These are phyloP conservation scores for Bergia sp. DNA, from an alignment of 92 coral and sea anemone genomes.

Conservation along the genomic window DNA sequence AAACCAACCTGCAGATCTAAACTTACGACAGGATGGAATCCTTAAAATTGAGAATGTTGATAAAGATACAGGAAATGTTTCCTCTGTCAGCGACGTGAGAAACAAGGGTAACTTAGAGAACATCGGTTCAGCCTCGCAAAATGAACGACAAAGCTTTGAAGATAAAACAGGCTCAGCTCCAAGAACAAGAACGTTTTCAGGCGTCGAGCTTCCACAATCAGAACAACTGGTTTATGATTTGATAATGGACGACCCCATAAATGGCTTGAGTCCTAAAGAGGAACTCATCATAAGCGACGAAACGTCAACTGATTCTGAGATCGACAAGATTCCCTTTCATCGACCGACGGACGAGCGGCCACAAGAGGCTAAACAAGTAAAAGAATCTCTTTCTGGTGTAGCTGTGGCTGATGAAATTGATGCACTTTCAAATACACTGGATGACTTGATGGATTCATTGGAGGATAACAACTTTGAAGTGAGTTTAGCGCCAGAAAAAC, in stretches of 20 bases:
- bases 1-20: not conserved
- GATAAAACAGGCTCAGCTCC: not conserved
- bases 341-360: not conserved
- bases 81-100: not conserved
- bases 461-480: not conserved
- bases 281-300: constrained; percentile 19
- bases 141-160: not conserved
- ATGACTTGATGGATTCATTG: constrained; percentile 32
- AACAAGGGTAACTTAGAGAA: not conserved
- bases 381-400: not conserved
- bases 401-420: constrained; percentile 9
- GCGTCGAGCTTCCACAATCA: constrained; percentile 2
- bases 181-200: not conserved
- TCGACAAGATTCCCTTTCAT: not conserved
- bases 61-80: not conserved
- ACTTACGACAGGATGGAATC: not conserved
- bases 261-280: constrained; percentile 1
- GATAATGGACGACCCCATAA: constrained; percentile 26
- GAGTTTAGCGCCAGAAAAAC: not conserved
- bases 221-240: constrained; percentile 40
- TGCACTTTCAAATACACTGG: constrained; percentile 28
- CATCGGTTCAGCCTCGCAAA: not conserved
- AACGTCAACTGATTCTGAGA: constrained; percentile 35
- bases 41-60: not conserved
- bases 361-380: not conserved